These are phyloP conservation scores for Herpailurus yagouaroundi DNA, from an alignment of 2,113 vertebrate species.

Conservation along the genomic window DNA sequence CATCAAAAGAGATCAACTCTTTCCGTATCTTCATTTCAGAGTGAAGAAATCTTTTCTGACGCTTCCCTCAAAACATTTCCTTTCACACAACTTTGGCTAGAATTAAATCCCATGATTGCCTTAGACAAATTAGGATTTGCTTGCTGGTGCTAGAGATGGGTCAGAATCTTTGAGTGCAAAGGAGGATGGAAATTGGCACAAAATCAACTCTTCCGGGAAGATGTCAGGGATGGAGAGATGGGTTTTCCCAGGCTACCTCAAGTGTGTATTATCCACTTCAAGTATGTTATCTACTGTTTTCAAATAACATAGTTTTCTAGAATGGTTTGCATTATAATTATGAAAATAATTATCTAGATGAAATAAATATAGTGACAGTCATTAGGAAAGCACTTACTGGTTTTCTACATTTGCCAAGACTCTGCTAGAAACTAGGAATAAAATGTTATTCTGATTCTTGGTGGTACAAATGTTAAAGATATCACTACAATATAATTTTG, in stretches of 20 bases:
- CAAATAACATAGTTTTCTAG: background rate
- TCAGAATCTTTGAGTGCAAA: background rate
- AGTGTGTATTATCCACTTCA: background rate
- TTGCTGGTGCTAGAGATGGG: background rate
- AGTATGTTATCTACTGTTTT: background rate
- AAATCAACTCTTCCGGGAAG: background rate
- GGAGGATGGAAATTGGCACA: background rate
- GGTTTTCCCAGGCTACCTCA: background rate
- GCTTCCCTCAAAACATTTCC: background rate
- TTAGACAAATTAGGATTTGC: background rate
- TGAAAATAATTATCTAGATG: background rate
- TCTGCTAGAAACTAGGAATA: slow-evolving; percentile 20
- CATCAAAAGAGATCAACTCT: background rate
- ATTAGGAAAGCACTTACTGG: background rate
- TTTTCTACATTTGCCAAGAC: background rate
- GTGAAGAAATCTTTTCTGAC: background rate
- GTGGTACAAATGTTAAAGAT: background rate
- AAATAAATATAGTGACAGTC: background rate
- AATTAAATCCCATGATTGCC: background rate
- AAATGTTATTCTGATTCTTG: slow-evolving; percentile 16
- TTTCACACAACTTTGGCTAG: background rate
- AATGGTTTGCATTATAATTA: background rate
- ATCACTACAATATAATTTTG: slow-evolving; percentile 11
- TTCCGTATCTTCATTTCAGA: background rate
- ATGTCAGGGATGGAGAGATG: background rate